Percentiles rank a stretch among this genome's conserved stretches.
phyloP scores from a whole-genome alignment of 2,797 vertebrate genomes.

The Mormyrus hasselquistii region DNA sequence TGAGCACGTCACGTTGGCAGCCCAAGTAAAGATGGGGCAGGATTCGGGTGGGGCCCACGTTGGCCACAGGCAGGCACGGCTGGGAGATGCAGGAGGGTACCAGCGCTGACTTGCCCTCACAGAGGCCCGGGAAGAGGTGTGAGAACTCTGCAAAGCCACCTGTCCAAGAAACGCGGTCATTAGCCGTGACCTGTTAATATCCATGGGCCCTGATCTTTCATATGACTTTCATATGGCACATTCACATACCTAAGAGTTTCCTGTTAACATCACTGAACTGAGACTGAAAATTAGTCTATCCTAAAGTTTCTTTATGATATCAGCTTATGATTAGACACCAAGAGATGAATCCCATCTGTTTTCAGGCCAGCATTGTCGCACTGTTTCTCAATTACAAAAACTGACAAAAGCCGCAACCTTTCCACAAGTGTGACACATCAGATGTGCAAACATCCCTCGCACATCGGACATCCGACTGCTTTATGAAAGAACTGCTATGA shows the following conservation, averaged over 20 bases:
- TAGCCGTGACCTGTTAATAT: not conserved
- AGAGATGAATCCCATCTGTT: constrained; percentile 7
- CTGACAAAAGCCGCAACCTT: not conserved
- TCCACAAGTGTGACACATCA: not conserved
- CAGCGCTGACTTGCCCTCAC: constrained; percentile 80
- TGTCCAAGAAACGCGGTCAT: constrained; percentile 38
- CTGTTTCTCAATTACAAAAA: not conserved
- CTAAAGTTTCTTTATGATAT: not conserved
- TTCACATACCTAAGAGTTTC: not conserved
- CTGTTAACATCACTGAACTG: not conserved
- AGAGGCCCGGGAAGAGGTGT: constrained; percentile 81
- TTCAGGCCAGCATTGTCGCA: not conserved
- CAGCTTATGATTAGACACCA: not conserved
- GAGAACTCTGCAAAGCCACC: constrained; percentile 89
- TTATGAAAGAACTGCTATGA: not conserved
- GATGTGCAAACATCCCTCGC: not conserved
- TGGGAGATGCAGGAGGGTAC: constrained; percentile 86
- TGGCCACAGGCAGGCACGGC: constrained; percentile 77
- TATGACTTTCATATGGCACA: not conserved
- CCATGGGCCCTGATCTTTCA: not conserved
- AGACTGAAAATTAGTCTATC: not conserved
- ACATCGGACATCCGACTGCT: not conserved
- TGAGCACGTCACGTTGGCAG: constrained; percentile 90
- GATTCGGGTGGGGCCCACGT: constrained; percentile 82
- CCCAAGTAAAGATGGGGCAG: constrained; percentile 92